Base-by-base conservation (phyloP, 2,113 vertebrate species). In the Eupsittula cactorum region DNA sequence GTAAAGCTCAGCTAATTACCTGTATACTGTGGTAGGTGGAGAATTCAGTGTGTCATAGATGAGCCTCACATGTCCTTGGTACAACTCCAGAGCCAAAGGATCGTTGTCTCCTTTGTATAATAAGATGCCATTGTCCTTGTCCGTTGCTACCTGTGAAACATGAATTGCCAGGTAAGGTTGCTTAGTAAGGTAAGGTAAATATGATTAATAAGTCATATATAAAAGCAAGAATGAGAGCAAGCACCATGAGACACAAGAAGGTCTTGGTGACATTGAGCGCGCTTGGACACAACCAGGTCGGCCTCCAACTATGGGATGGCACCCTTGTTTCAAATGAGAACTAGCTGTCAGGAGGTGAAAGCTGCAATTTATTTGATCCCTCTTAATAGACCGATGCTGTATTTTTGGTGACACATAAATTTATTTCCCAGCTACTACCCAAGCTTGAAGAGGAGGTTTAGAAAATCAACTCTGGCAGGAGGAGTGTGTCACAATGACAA, bases 61-160 rank as follows among this genome's bases (percentile, higher is more conserved):
- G 84, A 99, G 99, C 53, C 99, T 97, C 88, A 99, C 99, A 3
- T 99, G 99, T 49, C 99, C 99, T 97, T 99, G 99, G 97, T 99
- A 99, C 76, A 99, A 95, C 96, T 99, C 99, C 97, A 99, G 98
- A 10, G 99, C 99, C 97, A 99, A 95, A 4, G 99, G 99, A 95
- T 99, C 99, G 0, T 99, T 99, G 97, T 99, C 99, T 11, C 99
- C 99, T 93, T 99, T 99, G 94, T 99, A 99, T 46, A 99, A 91
- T 44, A 99, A 97, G 92, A 99, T 98, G 39, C 99, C 99, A 0
- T 99, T 99, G 98, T 99, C 99, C 97, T 99, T 99, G 96, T 99
- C 99, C 0, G 99, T 99, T 78, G 99, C 99, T 93, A 99, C 99
- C 99, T 99, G 91, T 57, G 76, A 92, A 91, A 97, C 50, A 93